These are phyloP conservation scores for Lagocephalus sceleratus DNA, from an alignment of 2,797 vertebrate species.

Conservation along the genomic window DNA sequence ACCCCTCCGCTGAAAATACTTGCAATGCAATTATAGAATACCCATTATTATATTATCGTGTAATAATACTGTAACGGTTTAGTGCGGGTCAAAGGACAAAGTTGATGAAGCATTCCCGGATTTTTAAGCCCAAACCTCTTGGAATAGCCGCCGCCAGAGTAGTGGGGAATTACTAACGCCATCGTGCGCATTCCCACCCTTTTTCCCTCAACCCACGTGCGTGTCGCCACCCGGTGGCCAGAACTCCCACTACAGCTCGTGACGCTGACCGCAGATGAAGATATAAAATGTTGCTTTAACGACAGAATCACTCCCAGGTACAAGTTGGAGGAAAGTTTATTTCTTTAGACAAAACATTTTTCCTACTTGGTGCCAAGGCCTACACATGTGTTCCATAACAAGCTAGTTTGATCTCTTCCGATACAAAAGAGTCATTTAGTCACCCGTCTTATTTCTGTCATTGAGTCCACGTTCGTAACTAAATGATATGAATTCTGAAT, in stretches of 20 bases:
- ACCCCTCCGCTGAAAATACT: no score
- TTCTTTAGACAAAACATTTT: neutral
- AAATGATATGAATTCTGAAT: slow-evolving; percentile 26
- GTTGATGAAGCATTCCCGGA: no score
- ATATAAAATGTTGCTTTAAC: neutral
- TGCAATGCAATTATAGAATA: no score
- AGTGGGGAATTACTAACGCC: no score
- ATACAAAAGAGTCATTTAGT: slow-evolving; percentile 16
- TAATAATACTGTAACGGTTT: no score
- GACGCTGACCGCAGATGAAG: neutral
- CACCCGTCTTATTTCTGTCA: slow-evolving; percentile 47
- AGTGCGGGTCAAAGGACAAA: no score
- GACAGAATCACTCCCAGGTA: neutral
- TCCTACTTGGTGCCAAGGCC: neutral
- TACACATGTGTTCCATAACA: neutral
- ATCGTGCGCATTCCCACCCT: no score
- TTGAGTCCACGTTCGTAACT: slow-evolving; percentile 22
- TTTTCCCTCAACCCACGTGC: no score
- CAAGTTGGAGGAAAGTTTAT: neutral
- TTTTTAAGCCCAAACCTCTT: no score
- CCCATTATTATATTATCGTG: no score
- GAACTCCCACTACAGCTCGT: neutral
- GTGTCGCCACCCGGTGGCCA: neutral
- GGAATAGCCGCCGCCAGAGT: no score
- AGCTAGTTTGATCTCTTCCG: neutral